phyloP scores from a whole-genome alignment of 2,888 invertebrate genomes.

The Lepidochitona cinerea region DNA sequence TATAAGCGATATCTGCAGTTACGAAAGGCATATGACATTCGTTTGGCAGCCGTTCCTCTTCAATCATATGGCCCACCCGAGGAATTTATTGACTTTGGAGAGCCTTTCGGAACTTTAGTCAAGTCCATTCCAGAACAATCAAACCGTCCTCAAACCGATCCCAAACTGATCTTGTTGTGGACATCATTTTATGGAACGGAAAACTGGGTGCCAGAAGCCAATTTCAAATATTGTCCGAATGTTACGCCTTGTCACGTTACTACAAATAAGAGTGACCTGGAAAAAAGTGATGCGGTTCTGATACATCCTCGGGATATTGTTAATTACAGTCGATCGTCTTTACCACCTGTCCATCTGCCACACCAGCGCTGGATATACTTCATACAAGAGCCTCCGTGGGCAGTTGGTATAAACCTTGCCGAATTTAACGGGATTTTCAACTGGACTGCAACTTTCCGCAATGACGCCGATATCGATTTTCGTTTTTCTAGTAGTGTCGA shows the following conservation, averaged over 20 bases:
- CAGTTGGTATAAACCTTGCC: neutral
- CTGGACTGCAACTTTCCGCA: neutral
- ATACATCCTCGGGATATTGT: neutral
- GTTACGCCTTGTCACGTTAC: neutral
- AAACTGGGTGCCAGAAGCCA: neutral
- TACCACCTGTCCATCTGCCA: neutral
- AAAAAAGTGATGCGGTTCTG: neutral
- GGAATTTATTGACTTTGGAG: neutral
- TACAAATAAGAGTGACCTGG: neutral
- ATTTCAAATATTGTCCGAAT: neutral
- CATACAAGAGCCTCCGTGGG: neutral
- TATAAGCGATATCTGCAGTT: neutral
- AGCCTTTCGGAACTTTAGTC: neutral
- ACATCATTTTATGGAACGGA: neutral
- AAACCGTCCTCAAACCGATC: neutral
- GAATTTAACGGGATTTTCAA: neutral
- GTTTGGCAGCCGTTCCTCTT: neutral
- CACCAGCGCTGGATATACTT: slow-evolving; percentile 8
- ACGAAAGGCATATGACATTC: neutral
- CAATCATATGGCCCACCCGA: neutral
- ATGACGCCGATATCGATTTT: neutral
- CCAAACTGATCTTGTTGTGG: neutral
- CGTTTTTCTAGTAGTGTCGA: neutral
- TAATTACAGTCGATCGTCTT: neutral
- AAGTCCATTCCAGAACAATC: neutral